Evolutionary conservation across 2,888 invertebrate species (phyloP).

Genomic region (Carterocephalus palaemon): DNA sequence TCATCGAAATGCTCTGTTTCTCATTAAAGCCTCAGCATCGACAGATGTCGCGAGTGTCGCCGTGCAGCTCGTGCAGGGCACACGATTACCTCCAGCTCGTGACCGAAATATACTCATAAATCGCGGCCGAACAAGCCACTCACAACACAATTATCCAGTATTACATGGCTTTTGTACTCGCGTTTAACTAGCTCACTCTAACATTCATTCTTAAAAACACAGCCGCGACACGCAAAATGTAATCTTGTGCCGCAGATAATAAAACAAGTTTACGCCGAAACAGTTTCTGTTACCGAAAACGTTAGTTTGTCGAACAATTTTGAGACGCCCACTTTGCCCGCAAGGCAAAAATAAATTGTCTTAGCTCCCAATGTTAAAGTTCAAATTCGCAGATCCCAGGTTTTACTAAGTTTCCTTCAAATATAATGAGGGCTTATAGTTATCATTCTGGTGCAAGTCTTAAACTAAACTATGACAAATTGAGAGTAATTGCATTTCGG

Average conservation of each 20-base stretch:
- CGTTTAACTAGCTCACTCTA: constrained; percentile 24
- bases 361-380: constrained; percentile 22
- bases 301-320: constrained; percentile 19
- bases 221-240: neutral
- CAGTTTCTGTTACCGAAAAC: neutral
- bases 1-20: constrained; percentile 11
- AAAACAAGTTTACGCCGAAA: neutral
- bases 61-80: constrained; percentile 22
- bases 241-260: neutral
- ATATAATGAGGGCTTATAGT: constrained; percentile 21
- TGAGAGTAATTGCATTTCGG: constrained; percentile 19
- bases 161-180: constrained; percentile 40
- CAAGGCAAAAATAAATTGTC: constrained; percentile 23
- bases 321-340: constrained; percentile 21
- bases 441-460: constrained; percentile 21
- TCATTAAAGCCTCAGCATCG: constrained; percentile 14
- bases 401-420: constrained; percentile 12
- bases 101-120: constrained; percentile 65
- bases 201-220: neutral
- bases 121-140: constrained; percentile 38
- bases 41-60: constrained; percentile 20
- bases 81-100: constrained; percentile 58
- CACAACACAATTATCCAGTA: constrained; percentile 65
- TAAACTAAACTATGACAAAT: constrained; percentile 21
- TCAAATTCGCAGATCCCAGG: constrained; percentile 21